phyloP scores from a whole-genome alignment of 2,888 invertebrate genomes.

The Punctoribates punctum region DNA sequence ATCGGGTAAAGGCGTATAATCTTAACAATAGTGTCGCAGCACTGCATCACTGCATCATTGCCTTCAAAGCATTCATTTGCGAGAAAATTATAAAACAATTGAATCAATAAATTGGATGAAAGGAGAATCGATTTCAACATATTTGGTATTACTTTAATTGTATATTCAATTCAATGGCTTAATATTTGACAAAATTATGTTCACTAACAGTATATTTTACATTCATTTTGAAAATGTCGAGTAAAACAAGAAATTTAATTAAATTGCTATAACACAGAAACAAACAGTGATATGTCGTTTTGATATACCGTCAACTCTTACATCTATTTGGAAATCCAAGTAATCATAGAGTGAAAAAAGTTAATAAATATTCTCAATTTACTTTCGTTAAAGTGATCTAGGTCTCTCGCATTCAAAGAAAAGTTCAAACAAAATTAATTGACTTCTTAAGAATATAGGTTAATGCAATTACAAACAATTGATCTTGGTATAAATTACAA shows the following conservation, averaged over 20 bases:
- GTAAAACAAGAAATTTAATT: slow-evolving; percentile 31
- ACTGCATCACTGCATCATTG: too few relatives aligned
- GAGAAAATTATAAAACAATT: not conserved
- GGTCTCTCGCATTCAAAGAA: too few relatives aligned
- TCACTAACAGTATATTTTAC: slow-evolving; percentile 29
- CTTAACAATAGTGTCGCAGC: too few relatives aligned
- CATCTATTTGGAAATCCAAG: slow-evolving; percentile 13
- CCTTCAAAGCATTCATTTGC: too few relatives aligned
- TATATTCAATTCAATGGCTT: not conserved
- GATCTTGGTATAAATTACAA: too few relatives aligned
- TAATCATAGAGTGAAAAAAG: slow-evolving; percentile 19
- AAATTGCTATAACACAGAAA: slow-evolving; percentile 31
- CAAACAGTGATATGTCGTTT: slow-evolving; percentile 37
- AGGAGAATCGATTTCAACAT: slow-evolving; percentile 6
- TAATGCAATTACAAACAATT: too few relatives aligned
- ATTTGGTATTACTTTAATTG: slow-evolving; percentile 17
- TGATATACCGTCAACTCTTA: slow-evolving; percentile 26
- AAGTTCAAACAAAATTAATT: too few relatives aligned
- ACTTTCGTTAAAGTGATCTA: too few relatives aligned
- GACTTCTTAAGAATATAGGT: too few relatives aligned
- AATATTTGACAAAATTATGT: slow-evolving; percentile 29
- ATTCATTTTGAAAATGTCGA: slow-evolving; percentile 7
- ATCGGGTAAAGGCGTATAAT: too few relatives aligned
- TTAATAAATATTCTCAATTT: too few relatives aligned
- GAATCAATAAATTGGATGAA: not conserved